Evolutionary conservation across 2,888 invertebrate species (phyloP).

Genomic region (Lepeophtheirus nordmannii): DNA sequence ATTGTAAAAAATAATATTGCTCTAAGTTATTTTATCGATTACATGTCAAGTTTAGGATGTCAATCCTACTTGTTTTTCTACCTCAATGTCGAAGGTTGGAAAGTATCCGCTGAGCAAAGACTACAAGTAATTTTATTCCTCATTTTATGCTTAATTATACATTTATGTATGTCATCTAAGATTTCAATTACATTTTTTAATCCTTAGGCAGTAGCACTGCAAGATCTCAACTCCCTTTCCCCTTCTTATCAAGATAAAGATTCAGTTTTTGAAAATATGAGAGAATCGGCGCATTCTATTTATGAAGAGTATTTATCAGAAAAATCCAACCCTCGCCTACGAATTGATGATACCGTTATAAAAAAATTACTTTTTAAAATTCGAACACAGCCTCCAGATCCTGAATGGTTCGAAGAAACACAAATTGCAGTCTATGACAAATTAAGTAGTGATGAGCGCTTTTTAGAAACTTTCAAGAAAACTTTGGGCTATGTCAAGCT

Average conservation of each 20-base stretch:
- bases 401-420: slow-evolving; percentile 23
- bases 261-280: slow-evolving; percentile 35
- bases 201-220: background rate
- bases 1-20: slow-evolving; percentile 60
- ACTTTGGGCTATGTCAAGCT: slow-evolving; percentile 51
- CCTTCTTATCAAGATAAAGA: background rate
- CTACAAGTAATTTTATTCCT: background rate
- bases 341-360: slow-evolving; percentile 46
- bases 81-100: slow-evolving; percentile 58
- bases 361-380: slow-evolving; percentile 47
- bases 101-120: slow-evolving; percentile 49
- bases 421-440: slow-evolving; percentile 2
- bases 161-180: background rate
- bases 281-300: slow-evolving; percentile 55
- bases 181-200: background rate
- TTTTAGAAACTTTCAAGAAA: slow-evolving; percentile 49
- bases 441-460: slow-evolving; percentile 43
- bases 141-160: background rate
- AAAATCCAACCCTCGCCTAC: slow-evolving; percentile 47
- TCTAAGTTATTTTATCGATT: slow-evolving; percentile 59
- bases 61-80: slow-evolving; percentile 60
- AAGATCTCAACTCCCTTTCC: background rate
- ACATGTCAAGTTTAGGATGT: slow-evolving; percentile 50
- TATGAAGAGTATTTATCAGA: slow-evolving; percentile 61
- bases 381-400: slow-evolving; percentile 22